A percentile compares a stretch with the other conserved stretches of the same genome.
These are phyloP conservation scores for Hydrotaea cyrtoneurina DNA, from an alignment of 2,888 invertebrate species.

Conservation along the genomic window DNA sequence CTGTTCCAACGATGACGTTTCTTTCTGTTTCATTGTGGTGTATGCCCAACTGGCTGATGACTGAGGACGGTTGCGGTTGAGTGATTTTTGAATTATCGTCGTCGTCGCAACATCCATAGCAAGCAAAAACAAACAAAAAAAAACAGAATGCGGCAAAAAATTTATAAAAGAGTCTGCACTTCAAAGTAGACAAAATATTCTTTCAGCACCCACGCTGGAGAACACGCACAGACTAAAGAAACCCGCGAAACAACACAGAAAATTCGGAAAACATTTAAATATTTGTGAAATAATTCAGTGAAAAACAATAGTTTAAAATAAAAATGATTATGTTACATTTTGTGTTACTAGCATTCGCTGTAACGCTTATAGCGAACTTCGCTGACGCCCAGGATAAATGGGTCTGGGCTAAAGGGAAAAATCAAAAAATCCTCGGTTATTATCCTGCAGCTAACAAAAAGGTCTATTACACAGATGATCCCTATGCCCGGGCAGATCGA, in stretches of 20 bases:
- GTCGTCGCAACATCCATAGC: slow-evolving; percentile 3
- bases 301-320: slow-evolving; percentile 9
- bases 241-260: neutral
- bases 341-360: slow-evolving; percentile 23
- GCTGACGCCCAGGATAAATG: slow-evolving; percentile 74
- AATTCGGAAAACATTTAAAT: neutral
- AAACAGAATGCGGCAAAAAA: slow-evolving; percentile 32
- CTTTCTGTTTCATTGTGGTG: slow-evolving; percentile 24
- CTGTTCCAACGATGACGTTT: slow-evolving; percentile 41
- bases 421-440: slow-evolving; percentile 67
- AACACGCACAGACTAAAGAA: slow-evolving; percentile 51
- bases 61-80: slow-evolving; percentile 71
- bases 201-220: slow-evolving; percentile 67
- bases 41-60: neutral
- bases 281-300: slow-evolving; percentile 1
- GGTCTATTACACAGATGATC: slow-evolving; percentile 57
- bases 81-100: slow-evolving; percentile 67
- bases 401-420: slow-evolving; percentile 75
- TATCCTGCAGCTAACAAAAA: slow-evolving; percentile 57
- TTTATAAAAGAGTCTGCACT: slow-evolving; percentile 63
- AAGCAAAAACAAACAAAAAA: slow-evolving; percentile 3
- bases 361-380: slow-evolving; percentile 38
- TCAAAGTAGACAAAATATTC: slow-evolving; percentile 72
- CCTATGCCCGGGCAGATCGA: slow-evolving; percentile 66
- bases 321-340: slow-evolving; percentile 36